These are phyloP conservation scores for Halcyon senegalensis DNA, from an alignment of 2,113 vertebrate species.

Conservation along the genomic window DNA sequence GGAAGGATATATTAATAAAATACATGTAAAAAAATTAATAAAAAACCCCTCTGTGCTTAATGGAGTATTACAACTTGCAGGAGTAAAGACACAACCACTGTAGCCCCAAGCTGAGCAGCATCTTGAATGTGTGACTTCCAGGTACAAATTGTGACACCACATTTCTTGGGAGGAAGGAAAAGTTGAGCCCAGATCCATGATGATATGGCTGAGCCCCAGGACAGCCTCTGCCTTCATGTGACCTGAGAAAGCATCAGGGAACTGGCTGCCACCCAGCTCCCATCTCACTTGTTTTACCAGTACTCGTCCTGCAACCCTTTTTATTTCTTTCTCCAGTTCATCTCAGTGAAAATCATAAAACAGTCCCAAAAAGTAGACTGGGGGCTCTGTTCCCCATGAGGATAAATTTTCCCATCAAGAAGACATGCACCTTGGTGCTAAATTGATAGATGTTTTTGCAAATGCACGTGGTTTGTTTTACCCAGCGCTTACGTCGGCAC, in stretches of 20 bases:
- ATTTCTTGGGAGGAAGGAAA: background rate
- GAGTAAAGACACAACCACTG: background rate
- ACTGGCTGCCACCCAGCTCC: background rate
- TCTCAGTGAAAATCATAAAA: background rate
- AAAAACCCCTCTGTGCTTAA: fast-evolving
- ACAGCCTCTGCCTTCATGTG: background rate
- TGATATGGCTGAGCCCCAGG: background rate
- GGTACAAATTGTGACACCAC: background rate
- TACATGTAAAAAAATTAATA: background rate
- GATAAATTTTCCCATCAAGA: background rate
- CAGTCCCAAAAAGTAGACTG: background rate
- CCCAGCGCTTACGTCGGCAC: background rate
- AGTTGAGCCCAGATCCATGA: background rate
- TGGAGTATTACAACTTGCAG: background rate
- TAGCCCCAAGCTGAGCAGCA: background rate
- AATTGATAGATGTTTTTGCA: background rate
- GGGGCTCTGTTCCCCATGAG: background rate
- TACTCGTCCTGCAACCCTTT: background rate
- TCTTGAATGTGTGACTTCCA: background rate
- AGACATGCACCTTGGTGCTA: fast-evolving
- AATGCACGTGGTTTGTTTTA: background rate
- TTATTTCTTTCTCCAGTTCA: background rate
- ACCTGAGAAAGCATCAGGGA: background rate
- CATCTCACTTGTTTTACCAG: background rate
- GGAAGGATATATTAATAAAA: background rate